Conservation (phyloP, 2,888 invertebrate genomes). For the Heteromyza rotundicornis region DNA sequence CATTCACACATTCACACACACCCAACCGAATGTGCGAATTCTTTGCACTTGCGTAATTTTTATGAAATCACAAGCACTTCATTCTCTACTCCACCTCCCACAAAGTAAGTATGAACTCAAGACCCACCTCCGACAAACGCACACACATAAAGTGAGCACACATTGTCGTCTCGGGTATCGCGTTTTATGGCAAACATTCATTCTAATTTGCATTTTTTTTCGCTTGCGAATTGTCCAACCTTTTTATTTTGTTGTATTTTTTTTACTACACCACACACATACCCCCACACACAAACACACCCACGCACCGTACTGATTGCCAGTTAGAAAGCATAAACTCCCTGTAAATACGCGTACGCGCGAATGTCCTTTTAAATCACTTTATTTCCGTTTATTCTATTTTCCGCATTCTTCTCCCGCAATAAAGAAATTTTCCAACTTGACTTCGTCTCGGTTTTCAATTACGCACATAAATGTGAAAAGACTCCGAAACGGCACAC, state of each 20-base stretch:
- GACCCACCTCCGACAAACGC: too few species aligned
- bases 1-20: conserved; percentile 21
- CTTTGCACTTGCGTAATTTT: not conserved
- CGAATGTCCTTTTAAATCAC: conserved; percentile 50
- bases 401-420: conserved; percentile 29
- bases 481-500: not conserved
- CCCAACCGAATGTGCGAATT: not conserved
- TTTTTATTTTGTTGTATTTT: conserved; percentile 7
- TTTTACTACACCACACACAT: not conserved
- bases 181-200: conserved; percentile 28
- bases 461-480: conserved; percentile 9
- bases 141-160: not conserved
- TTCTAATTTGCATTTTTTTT: conserved; percentile 52
- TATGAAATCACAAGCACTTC: conserved; percentile 4
- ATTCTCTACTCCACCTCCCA: conserved; percentile 14
- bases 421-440: conserved; percentile 22
- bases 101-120: not conserved
- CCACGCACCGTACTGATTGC: conserved; percentile 47
- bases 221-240: conserved; percentile 41
- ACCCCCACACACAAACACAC: not conserved
- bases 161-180: conserved; percentile 1
- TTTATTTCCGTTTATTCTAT: conserved; percentile 54
- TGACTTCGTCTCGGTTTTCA: conserved; percentile 14
- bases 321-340: conserved; percentile 52
- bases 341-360: conserved; percentile 43